A percentile compares a stretch with the other conserved stretches of the same genome.
These are phyloP conservation scores for Podarcis siculus DNA, from an alignment of 2,797 vertebrate species.

Conservation along the genomic window DNA sequence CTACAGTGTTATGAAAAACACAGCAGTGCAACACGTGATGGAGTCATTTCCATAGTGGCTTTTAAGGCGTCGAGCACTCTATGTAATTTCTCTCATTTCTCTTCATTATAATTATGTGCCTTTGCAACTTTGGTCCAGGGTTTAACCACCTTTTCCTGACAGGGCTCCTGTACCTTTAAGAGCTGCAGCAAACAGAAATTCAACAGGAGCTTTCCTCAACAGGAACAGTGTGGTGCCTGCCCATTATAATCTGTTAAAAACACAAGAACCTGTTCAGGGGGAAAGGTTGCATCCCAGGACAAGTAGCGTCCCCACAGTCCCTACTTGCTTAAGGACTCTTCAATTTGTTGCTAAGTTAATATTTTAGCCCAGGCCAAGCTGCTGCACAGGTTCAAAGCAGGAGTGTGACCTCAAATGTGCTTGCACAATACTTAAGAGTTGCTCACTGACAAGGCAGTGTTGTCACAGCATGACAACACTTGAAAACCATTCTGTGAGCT, in stretches of 20 bases:
- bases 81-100: neutral
- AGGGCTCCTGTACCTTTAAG: neutral
- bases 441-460: accelerated
- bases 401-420: neutral
- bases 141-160: no score
- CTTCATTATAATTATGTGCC: neutral
- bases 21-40: neutral
- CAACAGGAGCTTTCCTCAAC: neutral
- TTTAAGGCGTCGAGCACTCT: neutral
- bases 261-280: no score
- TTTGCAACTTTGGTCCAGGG: neutral
- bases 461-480: neutral
- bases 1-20: neutral
- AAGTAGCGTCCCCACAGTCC: neutral
- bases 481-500: neutral
- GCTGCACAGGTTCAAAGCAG: accelerated
- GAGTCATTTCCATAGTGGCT: neutral
- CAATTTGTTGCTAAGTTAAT: neutral
- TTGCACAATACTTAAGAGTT: neutral
- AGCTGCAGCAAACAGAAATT: neutral
- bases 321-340: neutral
- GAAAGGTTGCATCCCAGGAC: neutral
- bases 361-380: neutral
- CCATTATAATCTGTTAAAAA: neutral
- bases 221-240: neutral